Conservation (phyloP, 2,888 invertebrate species). For the Argyra leucocephala region DNA sequence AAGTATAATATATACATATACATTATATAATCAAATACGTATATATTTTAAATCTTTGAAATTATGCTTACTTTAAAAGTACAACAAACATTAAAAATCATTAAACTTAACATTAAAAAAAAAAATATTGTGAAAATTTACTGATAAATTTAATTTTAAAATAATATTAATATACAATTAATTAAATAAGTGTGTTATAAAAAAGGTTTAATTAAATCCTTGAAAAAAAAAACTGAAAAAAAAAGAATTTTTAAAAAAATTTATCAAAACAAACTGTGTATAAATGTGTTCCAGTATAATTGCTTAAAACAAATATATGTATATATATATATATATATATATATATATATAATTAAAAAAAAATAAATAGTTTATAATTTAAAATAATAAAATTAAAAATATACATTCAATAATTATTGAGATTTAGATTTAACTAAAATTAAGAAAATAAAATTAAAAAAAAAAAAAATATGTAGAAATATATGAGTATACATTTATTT, state of each 20-base stretch:
- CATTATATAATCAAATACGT: too few species aligned
- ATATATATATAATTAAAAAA: background rate
- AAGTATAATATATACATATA: too few species aligned
- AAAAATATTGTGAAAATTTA: background rate
- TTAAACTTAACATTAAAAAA: too few species aligned
- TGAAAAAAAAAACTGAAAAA: background rate
- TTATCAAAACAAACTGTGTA: constrained; percentile 9
- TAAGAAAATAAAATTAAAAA: background rate
- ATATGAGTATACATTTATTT: background rate
- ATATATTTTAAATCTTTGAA: too few species aligned
- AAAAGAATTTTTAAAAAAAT: background rate
- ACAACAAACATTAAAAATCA: background rate
- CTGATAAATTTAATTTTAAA: background rate
- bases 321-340: background rate
- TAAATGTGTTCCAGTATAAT: constrained; percentile 8
- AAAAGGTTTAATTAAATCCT: background rate
- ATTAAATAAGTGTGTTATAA: constrained; percentile 1
- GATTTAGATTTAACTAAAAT: too few species aligned
- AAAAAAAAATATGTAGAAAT: background rate
- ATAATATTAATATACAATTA: background rate
- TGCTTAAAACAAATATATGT: background rate
- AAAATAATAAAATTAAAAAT: background rate
- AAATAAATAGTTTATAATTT: background rate
- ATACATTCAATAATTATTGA: background rate
- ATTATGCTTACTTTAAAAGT: background rate